Base-by-base conservation (phyloP, 2,797 vertebrate genomes). In the Babyrousa celebensis region DNA sequence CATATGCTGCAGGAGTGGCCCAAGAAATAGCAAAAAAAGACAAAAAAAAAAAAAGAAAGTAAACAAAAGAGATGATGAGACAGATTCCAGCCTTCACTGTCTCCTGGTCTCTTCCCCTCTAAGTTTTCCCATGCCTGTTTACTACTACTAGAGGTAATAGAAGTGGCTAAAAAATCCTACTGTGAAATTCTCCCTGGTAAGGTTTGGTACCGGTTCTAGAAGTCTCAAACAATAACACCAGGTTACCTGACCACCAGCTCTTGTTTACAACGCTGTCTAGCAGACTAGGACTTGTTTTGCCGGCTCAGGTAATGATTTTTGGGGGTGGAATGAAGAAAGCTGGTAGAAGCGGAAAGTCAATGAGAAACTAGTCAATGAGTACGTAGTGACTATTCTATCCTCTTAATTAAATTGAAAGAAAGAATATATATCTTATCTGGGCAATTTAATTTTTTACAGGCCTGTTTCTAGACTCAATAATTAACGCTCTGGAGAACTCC, bases 401-500 rank as follows among this genome's bases (percentile, higher is more conserved):
- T 36, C 36, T 36, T 36, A 36, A 36, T 68, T 80, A 70, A 68
- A 92, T 15, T 36, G n/a, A 65, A 85, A 40, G 58, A 93, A 77
- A 88, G 60, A n/a, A n/a, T n/a, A n/a, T 79, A 0, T 58, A 68
- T 63, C 52, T 91, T 63, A 48, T 58, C 32, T n/a, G 48, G 32
- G 23, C 27, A 11, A 63, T 71, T 65, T 91, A 63, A 32, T 72
- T 12, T 36, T 92, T 92, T 56, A 12, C 40, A 62, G 32, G 67
- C 27, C 32, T 75, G n/a, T 78, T 97, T 78, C 52, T 88, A 95
- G 71, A 90, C 7, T 62, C 27, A 86, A 20, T 40, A 62, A 60
- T 40, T 48, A 84, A 67, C 27, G 32, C 75, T 54, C 36, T 63
- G 43, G n/a, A 95, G 43, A 74, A 89, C 0, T 84, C 68, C n/a